These are phyloP conservation scores for Heliconius eleuchia DNA, from an alignment of 1,140 invertebrate species.

Conservation along the genomic window DNA sequence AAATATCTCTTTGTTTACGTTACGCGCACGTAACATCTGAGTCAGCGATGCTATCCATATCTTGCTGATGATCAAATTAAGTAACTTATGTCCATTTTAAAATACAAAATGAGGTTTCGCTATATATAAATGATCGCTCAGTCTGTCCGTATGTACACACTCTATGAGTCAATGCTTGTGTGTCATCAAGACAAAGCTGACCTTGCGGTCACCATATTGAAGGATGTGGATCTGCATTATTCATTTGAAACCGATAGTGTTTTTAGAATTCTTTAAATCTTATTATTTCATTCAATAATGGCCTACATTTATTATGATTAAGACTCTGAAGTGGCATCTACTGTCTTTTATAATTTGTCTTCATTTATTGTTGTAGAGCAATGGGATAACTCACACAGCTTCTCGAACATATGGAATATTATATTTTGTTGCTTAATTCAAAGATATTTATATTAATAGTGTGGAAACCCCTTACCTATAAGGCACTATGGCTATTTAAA, in stretches of 20 bases:
- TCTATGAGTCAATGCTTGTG: constrained; percentile 14
- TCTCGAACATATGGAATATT: too few species aligned
- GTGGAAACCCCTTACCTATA: too few species aligned
- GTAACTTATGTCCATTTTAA: constrained; percentile 5
- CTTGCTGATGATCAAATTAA: not conserved
- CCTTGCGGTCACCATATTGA: constrained; percentile 40
- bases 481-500: too few species aligned
- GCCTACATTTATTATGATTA: not conserved
- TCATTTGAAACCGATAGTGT: not conserved
- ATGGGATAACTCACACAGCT: too few species aligned
- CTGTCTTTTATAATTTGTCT: too few species aligned
- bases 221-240: constrained; percentile 32
- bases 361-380: too few species aligned
- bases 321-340: not conserved
- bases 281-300: not conserved
- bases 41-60: not conserved
- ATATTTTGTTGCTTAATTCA: too few species aligned
- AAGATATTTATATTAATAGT: too few species aligned
- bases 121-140: not conserved
- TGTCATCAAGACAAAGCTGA: constrained; percentile 34
- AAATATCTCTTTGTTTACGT: not conserved
- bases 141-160: not conserved
- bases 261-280: not conserved
- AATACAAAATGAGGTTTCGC: constrained; percentile 11
- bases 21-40: not conserved